Percentiles rank a stretch among this genome's conserved stretches.
Conservation (phyloP, 2,113 vertebrate species). For the Alethe diademata region DNA sequence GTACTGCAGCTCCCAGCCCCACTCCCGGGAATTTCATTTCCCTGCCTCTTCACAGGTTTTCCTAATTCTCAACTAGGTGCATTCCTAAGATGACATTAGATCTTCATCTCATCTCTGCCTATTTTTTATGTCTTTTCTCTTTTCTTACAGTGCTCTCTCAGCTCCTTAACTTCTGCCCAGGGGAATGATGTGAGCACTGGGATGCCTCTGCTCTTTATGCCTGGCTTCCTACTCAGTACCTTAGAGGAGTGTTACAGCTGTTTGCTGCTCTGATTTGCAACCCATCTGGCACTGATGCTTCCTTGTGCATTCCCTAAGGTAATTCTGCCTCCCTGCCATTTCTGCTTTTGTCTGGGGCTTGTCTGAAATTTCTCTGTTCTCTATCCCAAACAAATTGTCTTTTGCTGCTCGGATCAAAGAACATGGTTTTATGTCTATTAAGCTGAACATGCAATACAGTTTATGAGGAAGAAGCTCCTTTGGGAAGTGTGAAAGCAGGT, state of each 20-base stretch:
- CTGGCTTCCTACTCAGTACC: background rate
- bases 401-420: background rate
- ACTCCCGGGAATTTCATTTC: background rate
- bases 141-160: background rate
- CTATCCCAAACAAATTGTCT: background rate
- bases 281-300: background rate
- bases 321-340: background rate
- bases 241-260: background rate
- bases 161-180: background rate
- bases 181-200: fast-evolving
- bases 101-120: background rate
- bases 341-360: background rate
- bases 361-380: background rate
- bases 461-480: background rate
- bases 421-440: background rate
- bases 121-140: background rate
- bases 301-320: background rate
- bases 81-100: background rate
- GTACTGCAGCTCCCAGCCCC: background rate
- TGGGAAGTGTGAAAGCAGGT: background rate
- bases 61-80: background rate
- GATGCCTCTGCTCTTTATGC: background rate
- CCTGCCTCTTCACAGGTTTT: background rate
- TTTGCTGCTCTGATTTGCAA: background rate
- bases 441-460: background rate